Conservation (phyloP, 1,140 invertebrate species). For the Hirudo medicinalis region DNA sequence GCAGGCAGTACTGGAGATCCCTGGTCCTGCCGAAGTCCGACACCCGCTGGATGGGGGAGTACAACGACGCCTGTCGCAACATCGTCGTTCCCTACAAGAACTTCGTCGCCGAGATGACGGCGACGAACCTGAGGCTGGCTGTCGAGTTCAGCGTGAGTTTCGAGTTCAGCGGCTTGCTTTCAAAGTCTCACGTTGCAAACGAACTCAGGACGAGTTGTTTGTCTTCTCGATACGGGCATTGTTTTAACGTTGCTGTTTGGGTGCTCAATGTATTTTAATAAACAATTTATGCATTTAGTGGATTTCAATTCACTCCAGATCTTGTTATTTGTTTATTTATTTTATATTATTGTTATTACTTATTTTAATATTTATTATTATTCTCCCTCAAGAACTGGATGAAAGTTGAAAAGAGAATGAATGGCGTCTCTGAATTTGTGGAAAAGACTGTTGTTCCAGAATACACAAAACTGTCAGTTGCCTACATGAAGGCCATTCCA, state of each 20-base stretch:
- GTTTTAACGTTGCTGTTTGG: too few species aligned
- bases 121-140: not conserved
- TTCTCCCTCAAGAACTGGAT: not conserved
- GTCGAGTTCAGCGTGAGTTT: not conserved
- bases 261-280: too few species aligned
- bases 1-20: not conserved
- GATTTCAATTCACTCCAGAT: not conserved
- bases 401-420: not conserved
- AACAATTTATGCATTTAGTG: too few species aligned
- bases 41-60: not conserved
- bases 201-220: too few species aligned
- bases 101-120: not conserved
- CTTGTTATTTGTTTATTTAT: not conserved
- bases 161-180: not conserved
- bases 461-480: not conserved
- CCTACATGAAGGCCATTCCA: constrained; percentile 7
- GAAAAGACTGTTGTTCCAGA: not conserved
- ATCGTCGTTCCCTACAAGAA: not conserved
- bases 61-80: not conserved
- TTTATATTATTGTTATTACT: too few species aligned
- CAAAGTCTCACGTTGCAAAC: too few species aligned
- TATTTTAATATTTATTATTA: not conserved
- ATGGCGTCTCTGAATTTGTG: not conserved
- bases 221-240: too few species aligned
- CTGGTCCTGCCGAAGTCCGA: not conserved